Base-by-base conservation (phyloP, 2,113 vertebrate species). In the Alligator sinensis region DNA sequence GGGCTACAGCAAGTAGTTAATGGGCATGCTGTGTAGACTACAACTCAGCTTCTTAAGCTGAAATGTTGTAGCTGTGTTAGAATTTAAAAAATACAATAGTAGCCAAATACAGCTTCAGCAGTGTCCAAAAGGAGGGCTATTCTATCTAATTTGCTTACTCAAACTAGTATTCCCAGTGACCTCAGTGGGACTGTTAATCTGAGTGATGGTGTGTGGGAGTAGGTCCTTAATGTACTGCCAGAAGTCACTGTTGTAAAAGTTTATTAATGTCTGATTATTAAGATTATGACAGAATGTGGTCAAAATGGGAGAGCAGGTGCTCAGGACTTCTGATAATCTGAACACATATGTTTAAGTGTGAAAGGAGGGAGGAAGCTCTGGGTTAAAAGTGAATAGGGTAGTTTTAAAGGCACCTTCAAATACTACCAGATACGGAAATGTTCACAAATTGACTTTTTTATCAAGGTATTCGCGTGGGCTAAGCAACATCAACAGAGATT, bases 401-500 rank as follows among this genome's bases (percentile, higher is more conserved):
- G 34, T 86, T 92, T 88, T 64, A 82, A 84, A 64, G 84, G 16
- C 2, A 1, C 24, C 76, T 70, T 47, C 72, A 60, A 84, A 91
- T 11, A n/a, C 58, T 82, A 90, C 87, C 77, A 62, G 19, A 64
- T 92, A 16, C 90, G 60, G 22, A 27, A 19, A 3, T 88, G 58
- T 24, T 95, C 57, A 95, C 22, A 14, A n/a, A 63, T 54, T 80
- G 25, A 4, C 90, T 66, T 84, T 89, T 95, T 12, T 95, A 68
- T 96, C 57, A 91, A 99, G 99, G 99, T 99, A 22, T 98, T 99
- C 93, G 99, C 99, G 7, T 99, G 99, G 99, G 98, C 98, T 10
- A 98, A 99, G 92, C 99, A 99, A 91, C 99, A 99, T 97, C 99
- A 99, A 60, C 99, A 99, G 97, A 97, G 99, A 80, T 95, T 99